A percentile compares a stretch with the other conserved stretches of the same genome.
Conservation (phyloP, 2,888 invertebrate species). For the Hirtodrosophila alboralis region DNA sequence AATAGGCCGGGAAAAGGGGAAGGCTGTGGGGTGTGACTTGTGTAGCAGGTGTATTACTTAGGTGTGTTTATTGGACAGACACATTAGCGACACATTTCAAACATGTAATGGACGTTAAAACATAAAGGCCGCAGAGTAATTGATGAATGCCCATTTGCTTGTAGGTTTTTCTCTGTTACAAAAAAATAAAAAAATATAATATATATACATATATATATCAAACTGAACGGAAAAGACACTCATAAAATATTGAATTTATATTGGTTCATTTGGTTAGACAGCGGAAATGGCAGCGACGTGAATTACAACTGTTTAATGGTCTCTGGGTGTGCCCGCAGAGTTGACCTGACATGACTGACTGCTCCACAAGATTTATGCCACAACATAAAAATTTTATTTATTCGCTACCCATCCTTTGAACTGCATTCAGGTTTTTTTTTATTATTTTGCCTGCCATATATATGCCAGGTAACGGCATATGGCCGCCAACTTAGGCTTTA, state of each 20-base stretch:
- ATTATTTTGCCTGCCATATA: slow-evolving; percentile 3
- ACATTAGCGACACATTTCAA: slow-evolving; percentile 53
- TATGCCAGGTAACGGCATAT: slow-evolving; percentile 25
- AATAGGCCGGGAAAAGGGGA: slow-evolving; percentile 27
- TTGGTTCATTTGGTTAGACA: slow-evolving; percentile 61
- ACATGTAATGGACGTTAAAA: slow-evolving; percentile 21
- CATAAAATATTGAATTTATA: slow-evolving; percentile 71
- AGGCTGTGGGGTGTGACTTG: neutral
- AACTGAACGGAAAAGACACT: slow-evolving; percentile 29
- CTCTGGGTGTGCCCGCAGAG: slow-evolving; percentile 36
- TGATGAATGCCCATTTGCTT: slow-evolving; percentile 58
- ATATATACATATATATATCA: neutral
- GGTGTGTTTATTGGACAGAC: slow-evolving; percentile 33
- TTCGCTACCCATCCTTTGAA: slow-evolving; percentile 23
- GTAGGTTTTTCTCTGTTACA: slow-evolving; percentile 18
- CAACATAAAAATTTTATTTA: slow-evolving; percentile 54
- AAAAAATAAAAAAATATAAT: neutral
- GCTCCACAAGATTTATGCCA: slow-evolving; percentile 49
- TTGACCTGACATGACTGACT: slow-evolving; percentile 27
- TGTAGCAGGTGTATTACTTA: slow-evolving; percentile 22
- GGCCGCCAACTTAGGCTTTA: too few relatives aligned
- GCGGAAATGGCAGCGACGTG: slow-evolving; percentile 58
- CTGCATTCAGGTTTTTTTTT: slow-evolving; percentile 9
- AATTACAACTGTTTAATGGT: slow-evolving; percentile 61
- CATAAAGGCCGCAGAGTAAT: slow-evolving; percentile 35